Conservation (phyloP, 2,888 invertebrate genomes). For the Gisinianus flammeolus region DNA sequence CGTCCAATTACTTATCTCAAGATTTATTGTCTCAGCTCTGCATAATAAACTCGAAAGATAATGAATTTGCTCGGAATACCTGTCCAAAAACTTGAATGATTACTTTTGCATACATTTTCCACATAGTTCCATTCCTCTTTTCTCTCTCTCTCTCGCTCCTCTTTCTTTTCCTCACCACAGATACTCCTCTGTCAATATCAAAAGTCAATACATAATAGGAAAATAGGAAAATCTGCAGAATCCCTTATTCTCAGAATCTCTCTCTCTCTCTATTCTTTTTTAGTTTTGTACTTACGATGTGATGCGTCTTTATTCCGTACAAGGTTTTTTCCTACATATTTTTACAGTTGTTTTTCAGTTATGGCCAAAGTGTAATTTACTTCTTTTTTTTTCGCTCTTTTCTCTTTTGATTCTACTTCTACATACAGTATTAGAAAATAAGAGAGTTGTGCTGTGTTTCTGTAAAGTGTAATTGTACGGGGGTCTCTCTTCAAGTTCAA, state of each 20-base stretch:
- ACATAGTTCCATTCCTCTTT: neutral
- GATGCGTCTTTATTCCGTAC: too few species aligned
- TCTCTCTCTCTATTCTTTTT: too few species aligned
- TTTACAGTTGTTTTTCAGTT: too few species aligned
- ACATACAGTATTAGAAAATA: neutral
- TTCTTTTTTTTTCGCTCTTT: neutral
- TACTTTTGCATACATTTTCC: constrained; percentile 22
- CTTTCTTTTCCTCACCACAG: too few species aligned
- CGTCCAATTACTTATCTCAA: constrained; percentile 36
- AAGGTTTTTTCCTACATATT: too few species aligned
- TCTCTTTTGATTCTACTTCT: neutral
- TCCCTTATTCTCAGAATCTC: too few species aligned
- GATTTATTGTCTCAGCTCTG: constrained; percentile 29
- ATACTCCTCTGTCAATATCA: neutral
- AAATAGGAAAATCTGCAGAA: too few species aligned
- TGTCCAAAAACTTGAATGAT: constrained; percentile 36
- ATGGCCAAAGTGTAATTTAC: too few species aligned
- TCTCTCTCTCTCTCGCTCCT: too few species aligned
- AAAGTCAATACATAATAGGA: too few species aligned
- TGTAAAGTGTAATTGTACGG: neutral
- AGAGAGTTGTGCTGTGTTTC: too few species aligned
- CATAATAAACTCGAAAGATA: constrained; percentile 17
- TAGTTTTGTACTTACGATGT: too few species aligned
- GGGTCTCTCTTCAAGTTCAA: constrained; percentile 5
- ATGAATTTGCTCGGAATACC: constrained; percentile 33